Evolutionary conservation across 1,140 invertebrate species (phyloP), one percentile per base, ranked within the genome.

Genomic region (Panagrolaimus sp.): DNA sequence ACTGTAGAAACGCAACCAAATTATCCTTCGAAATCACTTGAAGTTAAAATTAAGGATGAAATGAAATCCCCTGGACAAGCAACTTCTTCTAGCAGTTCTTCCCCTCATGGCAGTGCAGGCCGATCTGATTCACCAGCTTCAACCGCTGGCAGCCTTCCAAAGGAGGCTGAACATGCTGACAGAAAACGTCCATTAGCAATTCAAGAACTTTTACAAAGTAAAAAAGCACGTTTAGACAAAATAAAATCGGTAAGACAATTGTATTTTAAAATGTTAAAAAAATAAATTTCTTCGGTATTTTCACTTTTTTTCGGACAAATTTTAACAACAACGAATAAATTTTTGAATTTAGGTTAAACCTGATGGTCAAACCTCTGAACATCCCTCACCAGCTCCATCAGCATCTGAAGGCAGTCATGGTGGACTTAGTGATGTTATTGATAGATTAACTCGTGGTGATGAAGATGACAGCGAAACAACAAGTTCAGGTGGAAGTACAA

Each of bases 141-240:
- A 25, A 57, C 51, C 20, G 51, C 20, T 25, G 51, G 51, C 11
- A 57, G 51, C 20, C 42, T 74, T 44, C 73, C 74, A 20, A 75
- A 75, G 48, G 74, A 74, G 43, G 57, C 67, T 20, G 74, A 74
- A 44, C 38, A 53, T 16, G 27, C 53, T n/a, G 74, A 72, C 11
- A 44, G 74, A 20, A 74, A 74, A 42, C 68, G 75, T 20, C 75
- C 75, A n/a, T 66, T 68, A 8, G 75, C 76, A 14, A 77, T 77
- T 51, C 77, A 79, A 65, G 74, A 77, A 53, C 57, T 77, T 65
- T 62, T 77, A n/a, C 66, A 74, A 65, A 71, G 46, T 16, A 77
- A 77, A 48, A 69, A 69, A 25, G 76, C 76, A 0, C 68, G 75
- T 20, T 68, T 77, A 27, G 68, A 69, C 31, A 46, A 27, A 43